Conservation (phyloP, 2,113 vertebrate genomes). For the Malurus cyaneus region DNA sequence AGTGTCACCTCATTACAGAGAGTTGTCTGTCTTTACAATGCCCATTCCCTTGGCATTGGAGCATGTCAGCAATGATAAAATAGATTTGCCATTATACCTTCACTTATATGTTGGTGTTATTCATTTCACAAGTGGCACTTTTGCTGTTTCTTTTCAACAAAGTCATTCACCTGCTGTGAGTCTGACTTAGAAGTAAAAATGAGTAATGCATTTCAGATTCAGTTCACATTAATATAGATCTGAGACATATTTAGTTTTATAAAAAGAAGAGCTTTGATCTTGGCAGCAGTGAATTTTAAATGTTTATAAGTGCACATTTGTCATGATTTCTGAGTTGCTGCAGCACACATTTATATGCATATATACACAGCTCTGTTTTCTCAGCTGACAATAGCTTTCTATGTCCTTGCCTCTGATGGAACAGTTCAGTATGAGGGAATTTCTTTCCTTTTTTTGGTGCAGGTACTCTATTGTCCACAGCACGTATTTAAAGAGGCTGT, state of each 20-base stretch:
- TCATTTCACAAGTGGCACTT: slow-evolving; percentile 52
- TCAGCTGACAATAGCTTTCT: neutral
- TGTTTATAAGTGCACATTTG: slow-evolving; percentile 34
- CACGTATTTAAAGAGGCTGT: slow-evolving; percentile 68
- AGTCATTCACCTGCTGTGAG: slow-evolving; percentile 33
- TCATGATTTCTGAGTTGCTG: neutral
- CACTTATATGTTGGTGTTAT: slow-evolving; percentile 45
- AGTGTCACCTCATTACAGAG: neutral
- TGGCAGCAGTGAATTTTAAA: slow-evolving; percentile 29
- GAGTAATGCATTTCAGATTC: slow-evolving; percentile 51
- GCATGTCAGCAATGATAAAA: slow-evolving; percentile 37
- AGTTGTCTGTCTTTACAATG: slow-evolving; percentile 1
- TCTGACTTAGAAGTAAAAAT: slow-evolving; percentile 14
- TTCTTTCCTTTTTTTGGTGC: neutral
- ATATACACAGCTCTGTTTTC: slow-evolving; percentile 13
- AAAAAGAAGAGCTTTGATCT: slow-evolving; percentile 62
- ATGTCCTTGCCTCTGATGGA: neutral
- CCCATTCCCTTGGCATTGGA: neutral
- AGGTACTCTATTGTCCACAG: slow-evolving; percentile 85
- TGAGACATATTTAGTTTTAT: slow-evolving; percentile 29
- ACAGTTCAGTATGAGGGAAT: neutral
- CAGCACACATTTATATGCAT: neutral
- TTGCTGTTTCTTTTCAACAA: slow-evolving; percentile 40
- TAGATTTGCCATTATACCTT: slow-evolving; percentile 23
- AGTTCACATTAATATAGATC: slow-evolving; percentile 40